Base-by-base conservation (phyloP, 2,113 vertebrate species). In the cat (Felis catus) region DNA sequence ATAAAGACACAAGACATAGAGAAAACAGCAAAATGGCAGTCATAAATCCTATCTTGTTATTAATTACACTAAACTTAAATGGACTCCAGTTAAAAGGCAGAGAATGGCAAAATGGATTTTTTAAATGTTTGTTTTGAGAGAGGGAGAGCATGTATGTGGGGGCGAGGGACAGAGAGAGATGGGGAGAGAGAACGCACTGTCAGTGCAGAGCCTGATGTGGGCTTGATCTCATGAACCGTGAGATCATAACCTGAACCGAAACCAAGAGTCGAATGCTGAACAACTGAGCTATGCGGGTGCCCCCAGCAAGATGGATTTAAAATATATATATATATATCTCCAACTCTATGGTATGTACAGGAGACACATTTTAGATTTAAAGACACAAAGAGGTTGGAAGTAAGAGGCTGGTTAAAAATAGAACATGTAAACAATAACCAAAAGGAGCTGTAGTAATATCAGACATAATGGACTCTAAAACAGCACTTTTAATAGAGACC, bases 101-200 rank as follows among this genome's bases (percentile, higher is more conserved):
- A 91, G 74, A 63, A 13, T 89, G 73, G 41, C n/a, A 94, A 96
- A 63, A 89, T 73, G 13, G 45, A 48, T 48, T 89, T 89, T 65
- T n/a, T 61, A 23, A 61, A 61, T 61, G 58, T 61, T 61, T 61
- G 7, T 61, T 61, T 61, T 61, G 58, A 61, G 58, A 61, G 7
- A 16, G 53, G 7, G 58, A 61, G 7, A 61, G 58, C 21, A 7
- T 23, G 58, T 21, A 61, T 61, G 7, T 23, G 58, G 1, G 7
- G 21, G 58, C 7, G 58, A 61, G 58, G 58, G 21, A 21, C 19
- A 61, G 21, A 61, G 21, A 61, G 58, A 61, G 21, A 61, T 21
- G 21, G 21, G 21, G 58, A 61, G 58, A 61, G 58, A 61, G 58
- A 61, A 23, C 21, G 8, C 21, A 23, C 58, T 21, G 7, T 21